phyloP scores from a whole-genome alignment of 2,888 invertebrate genomes.

The Pammene aurita region DNA sequence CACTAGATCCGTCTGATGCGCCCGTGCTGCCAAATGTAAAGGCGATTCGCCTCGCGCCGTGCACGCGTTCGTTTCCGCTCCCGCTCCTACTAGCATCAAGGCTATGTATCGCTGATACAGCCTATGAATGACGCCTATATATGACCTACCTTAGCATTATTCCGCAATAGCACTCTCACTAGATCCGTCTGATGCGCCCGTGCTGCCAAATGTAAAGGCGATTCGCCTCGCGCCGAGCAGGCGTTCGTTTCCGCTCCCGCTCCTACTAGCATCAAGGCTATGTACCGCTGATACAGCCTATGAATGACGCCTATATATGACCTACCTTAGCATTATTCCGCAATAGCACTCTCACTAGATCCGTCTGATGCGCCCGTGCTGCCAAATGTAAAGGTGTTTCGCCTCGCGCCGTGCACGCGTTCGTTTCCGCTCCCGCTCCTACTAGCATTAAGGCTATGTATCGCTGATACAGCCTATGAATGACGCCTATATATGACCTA shows the following conservation, averaged over 20 bases:
- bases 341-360: conserved; percentile 96
- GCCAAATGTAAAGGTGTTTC: conserved; percentile 98
- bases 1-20: conserved; percentile 1
- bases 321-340: conserved; percentile 97
- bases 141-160: conserved; percentile 93
- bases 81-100: conserved; percentile 84
- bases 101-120: no score
- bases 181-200: conserved; percentile 99
- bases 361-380: conserved; percentile 98
- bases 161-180: conserved; percentile 95
- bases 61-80: conserved; percentile 1
- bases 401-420: conserved; percentile 97
- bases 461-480: conserved; percentile 84
- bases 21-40: background rate
- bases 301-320: no score
- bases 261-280: conserved; percentile 80
- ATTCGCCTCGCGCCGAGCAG: conserved; percentile 89
- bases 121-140: no score
- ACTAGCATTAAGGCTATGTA: conserved; percentile 97
- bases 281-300: no score
- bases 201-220: conserved; percentile 97
- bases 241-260: conserved; percentile 56
- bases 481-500: conserved; percentile 91
- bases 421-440: conserved; percentile 95
- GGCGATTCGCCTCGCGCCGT: conserved; percentile 7